Conservation (phyloP, 2,888 invertebrate genomes). For the Nemotelus nigrinus region DNA sequence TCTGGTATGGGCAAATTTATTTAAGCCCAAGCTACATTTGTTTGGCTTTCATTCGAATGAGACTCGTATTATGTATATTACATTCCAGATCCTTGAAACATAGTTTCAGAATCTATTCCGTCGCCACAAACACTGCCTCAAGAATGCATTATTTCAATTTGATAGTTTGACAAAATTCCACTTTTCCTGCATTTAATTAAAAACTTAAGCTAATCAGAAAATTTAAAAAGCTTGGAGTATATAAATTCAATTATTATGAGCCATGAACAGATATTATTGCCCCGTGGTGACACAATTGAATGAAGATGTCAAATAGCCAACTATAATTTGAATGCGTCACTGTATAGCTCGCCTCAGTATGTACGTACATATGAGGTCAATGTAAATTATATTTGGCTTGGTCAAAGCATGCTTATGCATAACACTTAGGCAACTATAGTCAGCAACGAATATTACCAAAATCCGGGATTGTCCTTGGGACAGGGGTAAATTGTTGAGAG, state of each 20-base stretch:
- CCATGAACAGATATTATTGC: too few relatives aligned
- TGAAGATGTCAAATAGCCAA: too few relatives aligned
- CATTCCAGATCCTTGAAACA: background rate
- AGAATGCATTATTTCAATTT: too few relatives aligned
- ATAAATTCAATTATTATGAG: too few relatives aligned
- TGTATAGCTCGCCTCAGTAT: background rate
- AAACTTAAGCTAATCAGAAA: too few relatives aligned
- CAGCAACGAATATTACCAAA: background rate
- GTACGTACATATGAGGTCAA: slow-evolving; percentile 11
- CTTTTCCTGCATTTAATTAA: too few relatives aligned
- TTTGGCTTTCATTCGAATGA: background rate
- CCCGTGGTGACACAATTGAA: too few relatives aligned
- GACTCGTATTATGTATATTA: background rate
- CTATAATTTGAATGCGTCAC: too few relatives aligned
- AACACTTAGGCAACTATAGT: background rate
- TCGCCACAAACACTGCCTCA: too few relatives aligned
- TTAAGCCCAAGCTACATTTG: background rate
- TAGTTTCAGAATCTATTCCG: too few relatives aligned
- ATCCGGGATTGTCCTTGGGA: slow-evolving; percentile 27
- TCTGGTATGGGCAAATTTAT: background rate
- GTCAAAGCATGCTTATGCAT: slow-evolving; percentile 9
- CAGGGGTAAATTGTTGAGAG: slow-evolving; percentile 30
- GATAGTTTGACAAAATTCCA: too few relatives aligned
- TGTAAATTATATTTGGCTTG: background rate
- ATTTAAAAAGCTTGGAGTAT: too few relatives aligned